Percentiles rank a stretch among this genome's conserved stretches.
Evolutionary conservation across 2,888 invertebrate species (phyloP).

Genomic region (Dromius quadrimaculatus): DNA sequence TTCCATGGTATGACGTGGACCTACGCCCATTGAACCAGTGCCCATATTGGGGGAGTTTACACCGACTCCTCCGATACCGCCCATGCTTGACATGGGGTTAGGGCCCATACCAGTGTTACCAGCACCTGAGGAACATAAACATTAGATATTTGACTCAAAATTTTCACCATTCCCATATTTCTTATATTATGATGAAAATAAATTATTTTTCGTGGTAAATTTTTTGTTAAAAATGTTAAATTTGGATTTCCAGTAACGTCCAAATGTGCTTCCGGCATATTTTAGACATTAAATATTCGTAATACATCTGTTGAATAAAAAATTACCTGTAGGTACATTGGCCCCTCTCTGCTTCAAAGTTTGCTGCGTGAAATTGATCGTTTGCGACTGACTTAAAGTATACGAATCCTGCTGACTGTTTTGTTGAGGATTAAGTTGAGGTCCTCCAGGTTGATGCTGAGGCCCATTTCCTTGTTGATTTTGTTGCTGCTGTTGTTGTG

Average conservation of each 20-base stretch:
- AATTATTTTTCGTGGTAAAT: too few relatives aligned
- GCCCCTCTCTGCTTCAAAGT: conserved; percentile 73
- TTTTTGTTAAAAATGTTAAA: too few relatives aligned
- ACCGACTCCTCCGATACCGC: background rate
- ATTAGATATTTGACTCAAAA: too few relatives aligned
- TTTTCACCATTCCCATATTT: too few relatives aligned
- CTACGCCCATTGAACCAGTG: background rate
- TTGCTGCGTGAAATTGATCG: conserved; percentile 87
- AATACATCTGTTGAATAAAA: background rate
- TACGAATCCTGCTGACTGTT: conserved; percentile 69
- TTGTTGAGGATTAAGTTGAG: conserved; percentile 52
- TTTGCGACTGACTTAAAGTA: conserved; percentile 85
- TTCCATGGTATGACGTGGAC: conserved; percentile 10
- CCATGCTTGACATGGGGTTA: conserved; percentile 34
- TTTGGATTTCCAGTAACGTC: too few relatives aligned
- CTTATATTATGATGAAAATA: too few relatives aligned
- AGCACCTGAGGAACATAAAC: conserved; percentile 3
- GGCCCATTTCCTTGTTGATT: conserved; percentile 53
- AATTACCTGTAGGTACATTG: conserved; percentile 60
- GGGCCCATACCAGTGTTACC: conserved; percentile 7
- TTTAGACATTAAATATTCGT: background rate
- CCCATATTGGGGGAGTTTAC: background rate
- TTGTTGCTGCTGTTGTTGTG: conserved; percentile 54
- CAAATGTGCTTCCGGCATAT: background rate
- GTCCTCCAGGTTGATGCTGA: conserved; percentile 53